Evolutionary conservation across 1,140 invertebrate species (phyloP).

Genomic region (Phymorhynchus buccinoides): DNA sequence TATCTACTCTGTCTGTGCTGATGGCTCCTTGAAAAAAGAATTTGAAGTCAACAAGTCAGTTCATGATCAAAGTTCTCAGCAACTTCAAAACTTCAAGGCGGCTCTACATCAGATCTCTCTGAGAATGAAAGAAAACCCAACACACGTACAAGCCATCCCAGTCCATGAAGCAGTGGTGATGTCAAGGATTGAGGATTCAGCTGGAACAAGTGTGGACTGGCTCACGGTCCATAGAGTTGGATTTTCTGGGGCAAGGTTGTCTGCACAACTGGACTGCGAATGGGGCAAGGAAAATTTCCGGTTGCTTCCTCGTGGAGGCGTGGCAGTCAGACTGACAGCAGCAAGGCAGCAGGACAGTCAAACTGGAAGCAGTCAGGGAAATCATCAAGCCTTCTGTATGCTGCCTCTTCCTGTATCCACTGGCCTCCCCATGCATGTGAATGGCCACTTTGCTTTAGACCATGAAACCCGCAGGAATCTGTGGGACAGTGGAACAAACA

Average conservation of each 20-base stretch:
- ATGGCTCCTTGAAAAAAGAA: slow-evolving; percentile 39
- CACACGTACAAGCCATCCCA: slow-evolving; percentile 15
- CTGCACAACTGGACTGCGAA: slow-evolving; percentile 39
- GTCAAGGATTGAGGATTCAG: slow-evolving; percentile 41
- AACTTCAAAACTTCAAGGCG: slow-evolving; percentile 39
- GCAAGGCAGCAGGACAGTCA: neutral
- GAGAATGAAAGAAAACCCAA: neutral
- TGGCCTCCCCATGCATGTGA: slow-evolving; percentile 66
- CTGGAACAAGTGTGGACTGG: slow-evolving; percentile 41
- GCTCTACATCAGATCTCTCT: slow-evolving; percentile 14
- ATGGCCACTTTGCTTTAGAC: slow-evolving; percentile 70
- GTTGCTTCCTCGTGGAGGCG: slow-evolving; percentile 62
- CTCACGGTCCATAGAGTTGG: slow-evolving; percentile 59
- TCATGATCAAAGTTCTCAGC: slow-evolving; percentile 32
- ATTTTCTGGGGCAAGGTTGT: slow-evolving; percentile 45
- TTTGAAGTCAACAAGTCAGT: slow-evolving; percentile 47
- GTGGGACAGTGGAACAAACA: slow-evolving; percentile 48
- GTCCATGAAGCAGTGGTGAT: slow-evolving; percentile 33
- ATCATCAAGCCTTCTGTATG: slow-evolving; percentile 63
- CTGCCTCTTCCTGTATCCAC: slow-evolving; percentile 66
- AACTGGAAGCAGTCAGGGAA: neutral
- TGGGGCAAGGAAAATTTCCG: slow-evolving; percentile 49
- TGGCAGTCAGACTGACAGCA: slow-evolving; percentile 50
- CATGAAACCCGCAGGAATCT: slow-evolving; percentile 64
- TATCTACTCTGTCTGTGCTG: slow-evolving; percentile 49